Evolutionary conservation across 2,797 vertebrate species (phyloP), one percentile per base, ranked within the genome.

Genomic region (Myotis findleyi): DNA sequence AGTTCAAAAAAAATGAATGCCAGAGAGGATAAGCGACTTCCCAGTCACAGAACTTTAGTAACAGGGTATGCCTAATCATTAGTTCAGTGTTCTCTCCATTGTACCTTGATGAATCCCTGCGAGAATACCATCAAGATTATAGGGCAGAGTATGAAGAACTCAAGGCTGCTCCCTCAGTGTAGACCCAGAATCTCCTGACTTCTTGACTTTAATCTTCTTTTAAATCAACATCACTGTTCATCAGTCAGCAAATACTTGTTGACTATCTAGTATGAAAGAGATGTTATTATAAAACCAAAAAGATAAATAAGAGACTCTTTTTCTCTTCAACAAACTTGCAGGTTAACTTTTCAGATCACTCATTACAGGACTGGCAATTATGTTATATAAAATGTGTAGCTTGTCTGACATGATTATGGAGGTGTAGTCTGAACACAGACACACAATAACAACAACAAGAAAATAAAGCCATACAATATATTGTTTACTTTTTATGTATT

Each of bases 341-440:
- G 38, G 23, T 38, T 84, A 83, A n/a, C 95, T 96, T 94, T 94
- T 79, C 68, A 91, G 66, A 86, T 94, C 83, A 66, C 49, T 91
- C 12, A 44, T 77, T 83, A 72, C 1, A 76, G 62, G 25, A 59
- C 33, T 92, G 80, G 55, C 87, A 95, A 44, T 68, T 91, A 25
- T 41, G 93, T 79, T 27, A 75, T 95, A 44, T 49, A 84, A 95
- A 96, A 85, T 72, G 49, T 18, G 68, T 38, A 33, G 53, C 71
- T 92, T 66, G 25, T 49, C 51, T 73, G 87, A 85, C 51, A 59
- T 94, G 79, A 66, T 92, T 95, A 90, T 55, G 72, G 41, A 10
- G 73, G 83, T 87, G 44, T 64, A 73, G 36, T 55, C 66, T 77
- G 59, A 77, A 77, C 6, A 77, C 10, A 51, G 2, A 64, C 20